Evolutionary conservation across 2,888 invertebrate genomes (phyloP).

Genomic region (Phortica okadai): DNA sequence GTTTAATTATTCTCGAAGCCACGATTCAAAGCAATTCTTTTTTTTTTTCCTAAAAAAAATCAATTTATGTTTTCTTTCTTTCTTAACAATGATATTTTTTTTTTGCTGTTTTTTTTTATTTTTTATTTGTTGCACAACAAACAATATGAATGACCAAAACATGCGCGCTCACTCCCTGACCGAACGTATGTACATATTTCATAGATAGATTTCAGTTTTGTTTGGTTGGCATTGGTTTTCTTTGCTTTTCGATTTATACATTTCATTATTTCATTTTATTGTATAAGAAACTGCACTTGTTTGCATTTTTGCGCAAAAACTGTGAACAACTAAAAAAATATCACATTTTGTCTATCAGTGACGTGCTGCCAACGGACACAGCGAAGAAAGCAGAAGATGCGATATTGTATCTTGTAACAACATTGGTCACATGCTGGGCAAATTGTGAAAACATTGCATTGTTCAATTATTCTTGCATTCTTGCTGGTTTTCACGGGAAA

Average conservation of each 20-base stretch:
- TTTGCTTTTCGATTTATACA: neutral
- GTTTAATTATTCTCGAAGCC: neutral
- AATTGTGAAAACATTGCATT: slow-evolving; percentile 18
- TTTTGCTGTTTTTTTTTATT: neutral
- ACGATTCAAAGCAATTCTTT: neutral
- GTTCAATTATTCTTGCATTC: slow-evolving; percentile 1
- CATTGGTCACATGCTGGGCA: slow-evolving; percentile 2
- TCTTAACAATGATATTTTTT: neutral
- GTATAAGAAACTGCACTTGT: neutral
- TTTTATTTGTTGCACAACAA: neutral
- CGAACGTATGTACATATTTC: neutral
- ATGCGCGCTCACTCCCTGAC: neutral
- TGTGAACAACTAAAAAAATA: neutral
- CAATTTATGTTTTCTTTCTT: neutral
- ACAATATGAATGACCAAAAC: neutral
- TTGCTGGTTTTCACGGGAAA: slow-evolving; percentile 14
- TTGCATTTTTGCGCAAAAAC: neutral
- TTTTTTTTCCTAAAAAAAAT: neutral
- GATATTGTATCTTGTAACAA: neutral
- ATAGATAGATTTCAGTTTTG: neutral
- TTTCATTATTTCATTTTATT: neutral
- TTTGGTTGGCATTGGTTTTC: neutral
- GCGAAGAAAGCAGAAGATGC: neutral
- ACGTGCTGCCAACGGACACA: neutral
- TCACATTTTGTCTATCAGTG: too few relatives aligned